Conservation (phyloP, 2,113 vertebrate genomes). For the Thamnophis sirtalis region DNA sequence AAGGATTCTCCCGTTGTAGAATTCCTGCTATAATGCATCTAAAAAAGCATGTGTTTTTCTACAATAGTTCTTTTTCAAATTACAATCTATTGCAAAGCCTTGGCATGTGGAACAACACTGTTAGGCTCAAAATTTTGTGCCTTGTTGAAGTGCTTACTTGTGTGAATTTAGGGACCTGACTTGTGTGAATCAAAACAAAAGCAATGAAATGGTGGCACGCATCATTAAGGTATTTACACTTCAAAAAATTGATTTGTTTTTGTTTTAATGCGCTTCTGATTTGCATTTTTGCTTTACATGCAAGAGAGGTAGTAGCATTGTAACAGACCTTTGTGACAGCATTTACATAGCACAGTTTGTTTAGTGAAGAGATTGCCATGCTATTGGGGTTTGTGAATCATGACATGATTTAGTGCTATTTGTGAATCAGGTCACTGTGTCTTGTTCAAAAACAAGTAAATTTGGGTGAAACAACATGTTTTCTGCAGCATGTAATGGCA, state of each 20-base stretch:
- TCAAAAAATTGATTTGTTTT: background rate
- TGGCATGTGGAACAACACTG: background rate
- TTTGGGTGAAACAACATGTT: background rate
- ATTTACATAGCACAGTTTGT: background rate
- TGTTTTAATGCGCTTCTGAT: background rate
- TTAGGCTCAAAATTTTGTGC: background rate
- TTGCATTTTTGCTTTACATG: background rate
- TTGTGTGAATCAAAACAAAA: background rate
- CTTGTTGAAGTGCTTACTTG: background rate
- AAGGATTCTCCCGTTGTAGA: background rate
- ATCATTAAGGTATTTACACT: no score
- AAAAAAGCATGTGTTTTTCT: background rate
- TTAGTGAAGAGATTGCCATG: background rate
- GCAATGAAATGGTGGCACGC: background rate
- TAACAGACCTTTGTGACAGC: background rate
- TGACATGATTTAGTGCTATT: background rate
- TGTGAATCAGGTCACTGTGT: background rate
- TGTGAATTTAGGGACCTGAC: background rate
- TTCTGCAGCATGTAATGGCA: background rate
- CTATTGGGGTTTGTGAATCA: background rate
- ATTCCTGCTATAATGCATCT: background rate
- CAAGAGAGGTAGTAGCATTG: background rate
- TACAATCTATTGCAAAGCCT: background rate
- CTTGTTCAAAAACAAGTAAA: background rate
- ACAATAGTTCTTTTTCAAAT: background rate